A percentile compares a stretch with the other conserved stretches of the same genome.
Conservation (phyloP, 2,888 invertebrate species). For the Diplolepis rosae region DNA sequence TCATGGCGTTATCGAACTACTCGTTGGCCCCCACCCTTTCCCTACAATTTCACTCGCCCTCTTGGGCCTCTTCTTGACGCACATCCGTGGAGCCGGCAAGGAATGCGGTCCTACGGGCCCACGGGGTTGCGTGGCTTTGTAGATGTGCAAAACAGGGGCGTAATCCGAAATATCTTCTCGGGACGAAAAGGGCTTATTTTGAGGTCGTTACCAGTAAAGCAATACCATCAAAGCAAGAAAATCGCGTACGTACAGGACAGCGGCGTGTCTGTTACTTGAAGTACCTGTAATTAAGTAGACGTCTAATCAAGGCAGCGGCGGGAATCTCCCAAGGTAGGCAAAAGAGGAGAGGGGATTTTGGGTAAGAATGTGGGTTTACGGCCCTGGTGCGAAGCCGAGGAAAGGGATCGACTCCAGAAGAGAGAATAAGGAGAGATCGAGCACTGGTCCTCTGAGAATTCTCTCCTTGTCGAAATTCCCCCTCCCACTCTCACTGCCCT, state of each 20-base stretch:
- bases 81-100: constrained; percentile 60
- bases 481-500: neutral
- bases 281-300: constrained; percentile 16
- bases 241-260: neutral
- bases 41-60: constrained; percentile 10
- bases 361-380: neutral
- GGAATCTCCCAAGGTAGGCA: neutral
- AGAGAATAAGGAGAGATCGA: constrained; percentile 50
- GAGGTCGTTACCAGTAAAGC: neutral
- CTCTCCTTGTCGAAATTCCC: constrained; percentile 8
- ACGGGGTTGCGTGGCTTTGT: constrained; percentile 54
- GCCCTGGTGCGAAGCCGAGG: constrained; percentile 30
- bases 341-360: neutral
- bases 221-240: neutral
- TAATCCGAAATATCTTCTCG: neutral
- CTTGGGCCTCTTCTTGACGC: constrained; percentile 22
- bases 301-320: constrained; percentile 8
- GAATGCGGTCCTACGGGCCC: constrained; percentile 69
- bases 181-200: neutral
- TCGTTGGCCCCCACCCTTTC: constrained; percentile 19
- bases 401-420: constrained; percentile 43
- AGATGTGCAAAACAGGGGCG: constrained; percentile 31
- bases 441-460: constrained; percentile 30
- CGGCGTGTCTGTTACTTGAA: neutral
- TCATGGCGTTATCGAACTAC: constrained; percentile 37